Conservation (phyloP, 92 coral and sea anemone species). For the Plumapathes pennacea region DNA sequence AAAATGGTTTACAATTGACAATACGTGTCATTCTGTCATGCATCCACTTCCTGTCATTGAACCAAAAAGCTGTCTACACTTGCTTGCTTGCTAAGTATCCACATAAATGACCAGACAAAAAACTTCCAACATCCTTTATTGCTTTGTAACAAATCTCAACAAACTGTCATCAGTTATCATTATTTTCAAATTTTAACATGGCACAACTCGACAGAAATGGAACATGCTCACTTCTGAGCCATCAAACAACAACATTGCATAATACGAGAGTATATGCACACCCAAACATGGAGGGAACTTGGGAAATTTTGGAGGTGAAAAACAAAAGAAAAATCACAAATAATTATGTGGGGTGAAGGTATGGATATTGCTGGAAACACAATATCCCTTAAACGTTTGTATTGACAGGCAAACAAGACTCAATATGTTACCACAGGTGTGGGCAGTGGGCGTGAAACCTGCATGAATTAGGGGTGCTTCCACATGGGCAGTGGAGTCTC, state of each 20-base stretch:
- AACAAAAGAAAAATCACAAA: background rate
- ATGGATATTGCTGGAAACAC: conserved; percentile 7
- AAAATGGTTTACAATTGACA: no score
- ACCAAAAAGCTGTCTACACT: no score
- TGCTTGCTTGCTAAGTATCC: no score
- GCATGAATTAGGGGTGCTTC: conserved; percentile 6
- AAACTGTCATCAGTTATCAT: background rate
- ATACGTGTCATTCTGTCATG: no score
- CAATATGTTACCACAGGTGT: conserved; percentile 44
- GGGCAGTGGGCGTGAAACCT: conserved; percentile 52
- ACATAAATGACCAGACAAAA: no score
- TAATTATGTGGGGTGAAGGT: background rate
- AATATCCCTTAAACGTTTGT: conserved; percentile 14
- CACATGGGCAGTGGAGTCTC: conserved; percentile 9
- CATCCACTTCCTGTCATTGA: no score
- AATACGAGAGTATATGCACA: background rate
- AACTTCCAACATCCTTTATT: background rate
- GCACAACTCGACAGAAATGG: background rate
- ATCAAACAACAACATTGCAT: background rate
- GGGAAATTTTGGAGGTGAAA: background rate
- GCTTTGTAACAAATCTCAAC: conserved; percentile 1
- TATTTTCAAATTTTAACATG: background rate
- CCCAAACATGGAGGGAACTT: background rate
- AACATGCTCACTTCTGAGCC: background rate
- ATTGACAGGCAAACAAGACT: conserved; percentile 31